Evolutionary conservation across 2,888 invertebrate species (phyloP).

Genomic region (Leptopterna dolabrata): DNA sequence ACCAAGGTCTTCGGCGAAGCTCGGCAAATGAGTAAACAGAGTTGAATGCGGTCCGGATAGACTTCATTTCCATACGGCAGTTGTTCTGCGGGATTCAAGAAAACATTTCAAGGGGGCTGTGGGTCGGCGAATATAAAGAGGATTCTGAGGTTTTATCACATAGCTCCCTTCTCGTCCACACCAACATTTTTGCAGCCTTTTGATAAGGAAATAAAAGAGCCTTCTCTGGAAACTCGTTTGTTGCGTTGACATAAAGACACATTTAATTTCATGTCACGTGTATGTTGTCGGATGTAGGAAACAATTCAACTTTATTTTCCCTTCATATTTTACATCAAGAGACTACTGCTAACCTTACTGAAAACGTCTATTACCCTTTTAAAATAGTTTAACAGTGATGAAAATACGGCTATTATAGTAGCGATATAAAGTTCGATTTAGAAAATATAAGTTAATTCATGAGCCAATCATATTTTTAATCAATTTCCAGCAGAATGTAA

Average conservation of each 20-base stretch:
- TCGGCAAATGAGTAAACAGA: slow-evolving; percentile 39
- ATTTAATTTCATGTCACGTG: neutral
- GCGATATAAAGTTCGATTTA: too few relatives aligned
- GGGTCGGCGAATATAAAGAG: neutral
- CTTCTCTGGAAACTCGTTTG: neutral
- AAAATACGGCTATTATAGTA: too few relatives aligned
- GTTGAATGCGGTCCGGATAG: slow-evolving; percentile 6
- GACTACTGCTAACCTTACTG: too few relatives aligned
- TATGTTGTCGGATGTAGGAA: neutral
- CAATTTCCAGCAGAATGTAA: too few relatives aligned
- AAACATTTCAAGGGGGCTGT: slow-evolving; percentile 22
- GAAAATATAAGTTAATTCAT: too few relatives aligned
- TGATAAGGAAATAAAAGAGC: neutral
- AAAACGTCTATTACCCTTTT: too few relatives aligned
- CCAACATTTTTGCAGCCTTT: neutral
- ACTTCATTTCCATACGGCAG: slow-evolving; percentile 41
- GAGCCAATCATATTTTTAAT: too few relatives aligned
- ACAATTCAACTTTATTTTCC: neutral
- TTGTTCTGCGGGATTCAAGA: slow-evolving; percentile 33
- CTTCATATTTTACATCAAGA: too few relatives aligned
- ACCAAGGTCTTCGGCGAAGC: neutral
- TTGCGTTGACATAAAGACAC: neutral
- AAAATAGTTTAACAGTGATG: too few relatives aligned
- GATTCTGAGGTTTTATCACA: neutral
- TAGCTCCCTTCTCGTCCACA: neutral